phyloP scores from a whole-genome alignment of 2,797 vertebrate genomes.

The Scomberomorus guttatus region DNA sequence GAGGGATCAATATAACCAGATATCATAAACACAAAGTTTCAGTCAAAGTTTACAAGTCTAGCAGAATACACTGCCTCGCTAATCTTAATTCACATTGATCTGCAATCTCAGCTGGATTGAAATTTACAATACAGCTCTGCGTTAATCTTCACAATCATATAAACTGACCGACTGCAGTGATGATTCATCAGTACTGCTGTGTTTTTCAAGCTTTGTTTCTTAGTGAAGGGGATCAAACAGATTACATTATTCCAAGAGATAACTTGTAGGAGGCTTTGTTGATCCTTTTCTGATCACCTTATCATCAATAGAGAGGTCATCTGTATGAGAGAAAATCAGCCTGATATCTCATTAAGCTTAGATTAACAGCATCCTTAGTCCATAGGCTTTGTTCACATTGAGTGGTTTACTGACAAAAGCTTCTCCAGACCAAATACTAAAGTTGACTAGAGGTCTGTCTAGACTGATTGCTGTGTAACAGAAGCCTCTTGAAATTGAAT shows the following conservation, averaged over 20 bases:
- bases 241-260: constrained; percentile 20
- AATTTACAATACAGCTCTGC: constrained; percentile 13
- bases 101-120: constrained; percentile 12
- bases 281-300: constrained; percentile 42
- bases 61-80: not conserved
- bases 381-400: constrained; percentile 56
- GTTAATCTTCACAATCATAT: not conserved
- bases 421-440: constrained; percentile 50
- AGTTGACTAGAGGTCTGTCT: constrained; percentile 55
- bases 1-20: constrained; percentile 4
- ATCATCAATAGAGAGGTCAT: constrained; percentile 49
- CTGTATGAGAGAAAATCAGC: constrained; percentile 43
- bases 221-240: not conserved
- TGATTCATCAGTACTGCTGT: constrained; percentile 13
- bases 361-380: constrained; percentile 60
- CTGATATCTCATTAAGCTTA: constrained; percentile 56
- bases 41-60: not conserved
- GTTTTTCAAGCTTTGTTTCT: constrained; percentile 19
- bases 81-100: constrained; percentile 23
- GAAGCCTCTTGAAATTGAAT: constrained; percentile 71
- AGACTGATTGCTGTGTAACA: constrained; percentile 67
- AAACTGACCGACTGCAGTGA: not conserved
- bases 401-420: constrained; percentile 62
- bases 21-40: constrained; percentile 25
- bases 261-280: constrained; percentile 13